These are phyloP conservation scores for Apis florea DNA, from an alignment of 1,140 invertebrate species.

Conservation along the genomic window DNA sequence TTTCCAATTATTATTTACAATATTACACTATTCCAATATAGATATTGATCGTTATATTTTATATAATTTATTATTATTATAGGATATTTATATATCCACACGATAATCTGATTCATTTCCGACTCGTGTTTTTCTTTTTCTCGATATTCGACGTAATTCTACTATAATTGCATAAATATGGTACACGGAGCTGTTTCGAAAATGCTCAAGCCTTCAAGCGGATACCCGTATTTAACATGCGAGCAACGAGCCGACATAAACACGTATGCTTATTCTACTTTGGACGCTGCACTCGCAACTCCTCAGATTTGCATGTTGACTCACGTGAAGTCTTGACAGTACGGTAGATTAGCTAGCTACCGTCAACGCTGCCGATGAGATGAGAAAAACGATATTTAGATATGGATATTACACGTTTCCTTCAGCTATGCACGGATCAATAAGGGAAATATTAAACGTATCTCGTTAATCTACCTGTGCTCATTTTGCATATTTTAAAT, in stretches of 20 bases:
- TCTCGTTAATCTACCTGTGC: neutral
- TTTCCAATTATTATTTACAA: too few relatives aligned
- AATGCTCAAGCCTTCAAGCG: neutral
- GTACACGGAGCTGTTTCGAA: neutral
- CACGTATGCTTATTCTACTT: conserved; percentile 19
- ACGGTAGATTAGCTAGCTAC: neutral
- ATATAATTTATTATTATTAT: neutral
- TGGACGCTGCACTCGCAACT: conserved; percentile 24
- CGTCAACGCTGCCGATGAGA: neutral
- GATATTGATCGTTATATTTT: too few relatives aligned
- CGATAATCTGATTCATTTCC: neutral
- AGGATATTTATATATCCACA: neutral
- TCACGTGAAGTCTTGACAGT: conserved; percentile 10
- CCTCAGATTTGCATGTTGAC: conserved; percentile 29
- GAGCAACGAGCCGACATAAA: conserved; percentile 21
- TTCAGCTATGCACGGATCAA: neutral
- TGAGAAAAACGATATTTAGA: neutral
- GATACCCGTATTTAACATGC: conserved; percentile 19
- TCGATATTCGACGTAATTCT: neutral
- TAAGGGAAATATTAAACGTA: neutral
- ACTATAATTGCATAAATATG: neutral
- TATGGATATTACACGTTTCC: neutral
- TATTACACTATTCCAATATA: too few relatives aligned
- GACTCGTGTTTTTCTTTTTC: neutral
- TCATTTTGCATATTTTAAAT: neutral